Conservation (phyloP, 2,888 invertebrate species). For the Cephus pygmeus region DNA sequence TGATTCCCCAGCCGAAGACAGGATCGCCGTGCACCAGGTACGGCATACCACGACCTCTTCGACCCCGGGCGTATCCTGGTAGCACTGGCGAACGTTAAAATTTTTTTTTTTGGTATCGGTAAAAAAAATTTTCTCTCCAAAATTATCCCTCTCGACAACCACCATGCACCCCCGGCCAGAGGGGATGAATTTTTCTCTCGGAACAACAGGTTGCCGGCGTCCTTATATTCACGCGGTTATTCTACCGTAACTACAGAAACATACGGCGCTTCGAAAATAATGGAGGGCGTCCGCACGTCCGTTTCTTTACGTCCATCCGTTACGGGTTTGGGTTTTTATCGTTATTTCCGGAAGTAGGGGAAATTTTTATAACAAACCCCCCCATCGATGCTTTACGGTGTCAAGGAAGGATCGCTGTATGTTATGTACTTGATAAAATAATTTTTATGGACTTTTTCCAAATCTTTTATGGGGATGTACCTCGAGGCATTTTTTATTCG, state of each 20-base stretch:
- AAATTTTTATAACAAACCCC: neutral
- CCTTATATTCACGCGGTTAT: conserved; percentile 21
- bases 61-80: neutral
- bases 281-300: conserved; percentile 20
- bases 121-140: neutral
- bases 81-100: neutral
- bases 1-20: conserved; percentile 47
- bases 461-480: neutral
- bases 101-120: neutral
- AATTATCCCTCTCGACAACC: neutral
- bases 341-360: neutral
- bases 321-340: neutral
- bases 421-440: neutral
- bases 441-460: neutral
- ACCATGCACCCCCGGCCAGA: neutral
- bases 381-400: neutral
- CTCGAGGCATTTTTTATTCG: neutral
- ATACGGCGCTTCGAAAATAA: conserved; percentile 63
- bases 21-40: conserved; percentile 41
- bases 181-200: neutral
- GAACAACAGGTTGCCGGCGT: neutral
- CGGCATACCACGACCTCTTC: neutral
- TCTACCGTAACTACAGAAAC: conserved; percentile 60
- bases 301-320: neutral
- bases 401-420: neutral